Evolutionary conservation across 2,113 vertebrate genomes (phyloP).

Genomic region (Tenrec ecaudatus): DNA sequence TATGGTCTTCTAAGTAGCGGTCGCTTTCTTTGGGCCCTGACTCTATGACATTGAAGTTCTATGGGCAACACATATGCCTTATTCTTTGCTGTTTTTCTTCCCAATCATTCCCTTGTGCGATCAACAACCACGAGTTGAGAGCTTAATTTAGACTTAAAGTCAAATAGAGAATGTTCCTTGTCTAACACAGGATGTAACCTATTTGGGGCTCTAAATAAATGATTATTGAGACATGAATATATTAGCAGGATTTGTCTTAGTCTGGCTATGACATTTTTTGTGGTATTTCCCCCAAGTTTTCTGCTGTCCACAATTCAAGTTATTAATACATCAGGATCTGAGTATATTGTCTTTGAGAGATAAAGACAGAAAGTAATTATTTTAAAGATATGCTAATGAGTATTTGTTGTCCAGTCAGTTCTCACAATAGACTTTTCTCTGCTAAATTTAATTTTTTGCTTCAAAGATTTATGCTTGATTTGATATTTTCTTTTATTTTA

Average conservation of each 20-base stretch:
- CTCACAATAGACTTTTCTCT: conserved; percentile 43
- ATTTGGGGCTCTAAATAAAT: conserved; percentile 9
- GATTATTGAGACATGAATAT: conserved; percentile 19
- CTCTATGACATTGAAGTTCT: not conserved
- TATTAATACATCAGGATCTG: not conserved
- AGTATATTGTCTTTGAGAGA: conserved; percentile 48
- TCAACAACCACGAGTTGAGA: not conserved
- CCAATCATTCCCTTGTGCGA: not conserved
- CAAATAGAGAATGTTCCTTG: not conserved
- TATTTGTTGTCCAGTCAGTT: conserved; percentile 16
- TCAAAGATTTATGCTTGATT: conserved; percentile 59
- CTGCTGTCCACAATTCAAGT: not conserved
- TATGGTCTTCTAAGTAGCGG: not conserved
- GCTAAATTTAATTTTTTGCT: conserved; percentile 70
- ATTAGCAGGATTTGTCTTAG: not conserved
- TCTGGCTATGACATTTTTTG: not conserved
- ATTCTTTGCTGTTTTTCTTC: conserved; percentile 8
- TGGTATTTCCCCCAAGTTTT: not conserved
- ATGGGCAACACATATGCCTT: not conserved
- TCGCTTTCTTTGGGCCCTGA: not conserved
- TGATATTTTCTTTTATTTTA: conserved; percentile 57
- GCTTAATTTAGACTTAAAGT: conserved; percentile 22
- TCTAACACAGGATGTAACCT: not conserved
- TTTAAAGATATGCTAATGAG: conserved; percentile 48
- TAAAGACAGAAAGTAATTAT: conserved; percentile 48